phyloP scores from a whole-genome alignment of 2,888 invertebrate genomes.

The Capitulum mitella region DNA sequence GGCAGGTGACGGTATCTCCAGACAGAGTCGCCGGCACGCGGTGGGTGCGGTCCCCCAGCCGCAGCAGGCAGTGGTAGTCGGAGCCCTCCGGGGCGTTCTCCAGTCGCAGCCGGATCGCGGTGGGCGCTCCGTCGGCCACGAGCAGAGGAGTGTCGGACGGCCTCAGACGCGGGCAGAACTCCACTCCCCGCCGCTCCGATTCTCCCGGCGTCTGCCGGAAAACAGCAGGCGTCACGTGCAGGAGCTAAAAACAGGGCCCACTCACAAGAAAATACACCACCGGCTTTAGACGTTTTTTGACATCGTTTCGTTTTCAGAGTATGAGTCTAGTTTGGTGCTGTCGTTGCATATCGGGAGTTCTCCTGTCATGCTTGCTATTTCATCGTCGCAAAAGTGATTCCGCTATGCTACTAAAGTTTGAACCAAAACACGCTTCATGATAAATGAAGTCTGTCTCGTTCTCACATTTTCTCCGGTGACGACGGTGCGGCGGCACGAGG shows the following conservation, averaged over 20 bases:
- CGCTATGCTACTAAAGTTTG: too few relatives aligned
- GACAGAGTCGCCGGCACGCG: neutral
- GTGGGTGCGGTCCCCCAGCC: neutral
- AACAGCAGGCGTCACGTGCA: too few relatives aligned
- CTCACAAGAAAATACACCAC: too few relatives aligned
- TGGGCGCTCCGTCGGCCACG: neutral
- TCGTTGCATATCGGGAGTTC: too few relatives aligned
- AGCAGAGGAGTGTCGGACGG: neutral
- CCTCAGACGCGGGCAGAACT: conserved; percentile 1
- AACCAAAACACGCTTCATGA: too few relatives aligned
- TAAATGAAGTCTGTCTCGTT: too few relatives aligned
- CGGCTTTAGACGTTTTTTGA: too few relatives aligned
- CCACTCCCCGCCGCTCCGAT: neutral
- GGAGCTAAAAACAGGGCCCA: too few relatives aligned
- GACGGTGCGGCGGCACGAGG: conserved; percentile 63
- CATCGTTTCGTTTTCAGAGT: too few relatives aligned
- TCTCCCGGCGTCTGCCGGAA: neutral
- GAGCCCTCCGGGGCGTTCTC: neutral
- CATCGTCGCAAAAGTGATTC: too few relatives aligned
- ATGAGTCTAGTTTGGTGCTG: too few relatives aligned
- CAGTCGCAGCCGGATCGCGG: neutral
- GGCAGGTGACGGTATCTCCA: neutral
- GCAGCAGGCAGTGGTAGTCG: conserved; percentile 8
- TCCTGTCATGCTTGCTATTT: too few relatives aligned
- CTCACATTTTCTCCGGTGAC: conserved; percentile 72